Evolutionary conservation across 1,140 invertebrate species (phyloP).

Genomic region (Branchinecta lynchi): DNA sequence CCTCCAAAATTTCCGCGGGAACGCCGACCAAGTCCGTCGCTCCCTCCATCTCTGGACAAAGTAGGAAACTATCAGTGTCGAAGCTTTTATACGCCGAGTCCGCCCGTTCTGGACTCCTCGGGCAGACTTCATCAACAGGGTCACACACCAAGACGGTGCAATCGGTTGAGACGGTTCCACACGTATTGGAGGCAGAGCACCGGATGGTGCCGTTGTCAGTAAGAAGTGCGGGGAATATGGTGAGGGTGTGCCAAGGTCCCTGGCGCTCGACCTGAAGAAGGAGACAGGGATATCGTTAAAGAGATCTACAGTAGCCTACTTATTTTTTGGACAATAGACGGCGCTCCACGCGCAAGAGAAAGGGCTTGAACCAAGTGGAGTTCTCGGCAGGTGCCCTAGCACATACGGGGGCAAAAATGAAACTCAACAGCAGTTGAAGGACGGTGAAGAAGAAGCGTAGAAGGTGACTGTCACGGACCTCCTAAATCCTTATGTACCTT

Average conservation of each 20-base stretch:
- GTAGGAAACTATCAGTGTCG: not conserved
- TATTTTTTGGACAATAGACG: too few species aligned
- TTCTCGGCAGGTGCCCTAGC: too few species aligned
- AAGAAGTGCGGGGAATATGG: not conserved
- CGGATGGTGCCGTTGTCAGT: not conserved
- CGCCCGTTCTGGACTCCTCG: not conserved
- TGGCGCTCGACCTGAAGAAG: too few species aligned
- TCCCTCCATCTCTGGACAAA: not conserved
- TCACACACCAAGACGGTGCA: not conserved
- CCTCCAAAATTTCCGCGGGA: constrained; percentile 30
- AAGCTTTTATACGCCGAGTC: not conserved
- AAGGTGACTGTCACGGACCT: too few species aligned
- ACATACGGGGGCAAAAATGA: too few species aligned
- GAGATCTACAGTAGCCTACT: too few species aligned
- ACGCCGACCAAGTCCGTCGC: not conserved
- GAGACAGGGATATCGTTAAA: too few species aligned
- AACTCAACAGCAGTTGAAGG: too few species aligned
- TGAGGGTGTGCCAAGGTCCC: not conserved
- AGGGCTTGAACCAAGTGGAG: too few species aligned
- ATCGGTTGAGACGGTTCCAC: not conserved
- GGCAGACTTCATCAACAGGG: not conserved
- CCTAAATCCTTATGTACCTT: too few species aligned
- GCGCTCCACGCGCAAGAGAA: too few species aligned
- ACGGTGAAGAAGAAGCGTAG: too few species aligned
- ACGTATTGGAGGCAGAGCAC: not conserved